A percentile compares a stretch with the other conserved stretches of the same genome.
phyloP scores from a whole-genome alignment of 2,797 vertebrate genomes.

The Muscicapa comitata region DNA sequence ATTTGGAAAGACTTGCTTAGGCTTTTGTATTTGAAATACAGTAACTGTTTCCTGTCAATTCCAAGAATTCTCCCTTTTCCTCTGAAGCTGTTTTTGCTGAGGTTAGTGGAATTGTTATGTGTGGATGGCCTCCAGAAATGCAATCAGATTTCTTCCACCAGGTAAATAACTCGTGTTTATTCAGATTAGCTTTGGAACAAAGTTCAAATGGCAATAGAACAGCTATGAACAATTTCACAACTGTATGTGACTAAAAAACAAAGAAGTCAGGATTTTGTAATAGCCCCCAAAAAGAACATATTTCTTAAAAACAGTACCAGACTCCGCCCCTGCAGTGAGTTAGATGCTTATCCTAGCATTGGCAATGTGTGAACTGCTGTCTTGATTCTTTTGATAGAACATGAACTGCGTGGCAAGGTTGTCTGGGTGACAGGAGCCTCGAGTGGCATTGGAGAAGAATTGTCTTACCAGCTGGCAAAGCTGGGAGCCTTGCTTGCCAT shows the following conservation, averaged over 20 bases:
- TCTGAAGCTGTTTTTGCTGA: background rate
- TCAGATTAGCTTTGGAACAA: constrained; percentile 1
- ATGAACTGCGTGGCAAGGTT: constrained; percentile 82
- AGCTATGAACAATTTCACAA: constrained; percentile 4
- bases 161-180: background rate
- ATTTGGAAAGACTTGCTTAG: background rate
- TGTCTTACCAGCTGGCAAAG: constrained; percentile 86
- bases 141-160: background rate
- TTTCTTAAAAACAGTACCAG: background rate
- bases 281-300: background rate
- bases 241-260: background rate
- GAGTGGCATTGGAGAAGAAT: constrained; percentile 92
- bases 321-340: background rate
- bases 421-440: constrained; percentile 96
- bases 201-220: constrained; percentile 12
- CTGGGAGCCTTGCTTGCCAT: constrained; percentile 84
- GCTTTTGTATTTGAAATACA: background rate
- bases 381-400: constrained; percentile 65
- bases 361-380: background rate
- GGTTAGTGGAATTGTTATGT: background rate
- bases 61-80: background rate
- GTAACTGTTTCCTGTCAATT: background rate
- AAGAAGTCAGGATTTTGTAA: background rate
- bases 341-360: background rate
- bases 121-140: background rate